Percentiles rank a stretch among this genome's conserved stretches.
Conservation (phyloP, 53 echinoderm and acorn worm genomes). For the Holothuria scabra region DNA sequence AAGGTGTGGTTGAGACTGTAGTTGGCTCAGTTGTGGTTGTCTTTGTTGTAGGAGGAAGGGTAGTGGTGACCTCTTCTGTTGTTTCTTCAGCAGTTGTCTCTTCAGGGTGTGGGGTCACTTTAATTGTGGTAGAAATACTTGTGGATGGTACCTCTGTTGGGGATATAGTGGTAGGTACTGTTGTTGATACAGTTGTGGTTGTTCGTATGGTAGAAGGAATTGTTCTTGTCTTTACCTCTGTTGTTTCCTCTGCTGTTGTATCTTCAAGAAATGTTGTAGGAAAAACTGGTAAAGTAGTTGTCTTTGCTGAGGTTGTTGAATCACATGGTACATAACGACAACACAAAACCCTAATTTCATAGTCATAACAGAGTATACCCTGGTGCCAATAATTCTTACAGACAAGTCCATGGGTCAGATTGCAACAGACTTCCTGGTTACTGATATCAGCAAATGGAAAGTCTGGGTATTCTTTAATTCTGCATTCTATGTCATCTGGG, state of each 20-base stretch:
- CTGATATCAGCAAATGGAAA: conserved; percentile 30
- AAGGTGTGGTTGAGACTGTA: too few relatives aligned
- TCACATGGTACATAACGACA: conserved; percentile 23
- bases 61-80: background rate
- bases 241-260: background rate
- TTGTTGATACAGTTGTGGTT: background rate
- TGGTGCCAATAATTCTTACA: conserved; percentile 15
- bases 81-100: conserved; percentile 13
- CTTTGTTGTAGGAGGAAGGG: background rate
- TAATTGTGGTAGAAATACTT: background rate
- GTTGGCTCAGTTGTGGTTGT: background rate
- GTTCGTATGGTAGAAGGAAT: background rate
- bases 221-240: background rate
- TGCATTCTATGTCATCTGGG: conserved; percentile 15
- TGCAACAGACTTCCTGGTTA: conserved; percentile 36
- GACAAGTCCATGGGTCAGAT: conserved; percentile 34
- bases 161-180: background rate
- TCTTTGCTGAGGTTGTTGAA: background rate
- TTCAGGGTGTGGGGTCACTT: background rate
- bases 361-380: conserved; percentile 25
- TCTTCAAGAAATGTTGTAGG: background rate
- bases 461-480: conserved; percentile 20
- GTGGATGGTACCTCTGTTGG: background rate
- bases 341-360: conserved; percentile 24
- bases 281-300: background rate